phyloP scores from a whole-genome alignment of 2,888 invertebrate species.

The Drosophila macrothrix region DNA sequence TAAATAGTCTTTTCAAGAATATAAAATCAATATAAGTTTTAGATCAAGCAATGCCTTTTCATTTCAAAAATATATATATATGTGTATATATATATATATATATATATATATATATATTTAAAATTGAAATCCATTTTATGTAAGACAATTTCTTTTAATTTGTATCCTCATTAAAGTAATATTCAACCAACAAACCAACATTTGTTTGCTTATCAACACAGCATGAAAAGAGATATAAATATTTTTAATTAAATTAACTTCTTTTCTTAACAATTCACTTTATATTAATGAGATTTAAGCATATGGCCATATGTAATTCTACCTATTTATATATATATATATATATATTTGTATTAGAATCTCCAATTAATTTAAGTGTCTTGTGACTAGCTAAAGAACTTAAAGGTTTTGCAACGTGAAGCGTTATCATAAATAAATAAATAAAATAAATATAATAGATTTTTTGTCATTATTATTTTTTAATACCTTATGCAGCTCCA shows the following conservation, averaged over 20 bases:
- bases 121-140: too few relatives aligned
- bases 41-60: too few relatives aligned
- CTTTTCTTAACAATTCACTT: neutral
- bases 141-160: too few relatives aligned
- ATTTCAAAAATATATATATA: too few relatives aligned
- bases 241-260: neutral
- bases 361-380: neutral
- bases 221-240: neutral
- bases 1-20: too few relatives aligned
- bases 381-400: neutral
- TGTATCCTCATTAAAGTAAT: too few relatives aligned
- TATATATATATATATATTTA: too few relatives aligned
- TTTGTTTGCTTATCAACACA: neutral
- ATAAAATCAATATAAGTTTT: neutral
- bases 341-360: neutral
- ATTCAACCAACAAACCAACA: too few relatives aligned
- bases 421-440: neutral
- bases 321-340: too few relatives aligned
- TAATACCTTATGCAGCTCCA: neutral
- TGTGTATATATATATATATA: too few relatives aligned
- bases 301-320: neutral
- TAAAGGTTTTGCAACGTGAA: neutral
- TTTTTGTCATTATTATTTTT: slow-evolving; percentile 1
- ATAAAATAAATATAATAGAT: neutral
- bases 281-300: neutral